Conservation (phyloP, 2,888 invertebrate species). For the Phyllotreta striolata region DNA sequence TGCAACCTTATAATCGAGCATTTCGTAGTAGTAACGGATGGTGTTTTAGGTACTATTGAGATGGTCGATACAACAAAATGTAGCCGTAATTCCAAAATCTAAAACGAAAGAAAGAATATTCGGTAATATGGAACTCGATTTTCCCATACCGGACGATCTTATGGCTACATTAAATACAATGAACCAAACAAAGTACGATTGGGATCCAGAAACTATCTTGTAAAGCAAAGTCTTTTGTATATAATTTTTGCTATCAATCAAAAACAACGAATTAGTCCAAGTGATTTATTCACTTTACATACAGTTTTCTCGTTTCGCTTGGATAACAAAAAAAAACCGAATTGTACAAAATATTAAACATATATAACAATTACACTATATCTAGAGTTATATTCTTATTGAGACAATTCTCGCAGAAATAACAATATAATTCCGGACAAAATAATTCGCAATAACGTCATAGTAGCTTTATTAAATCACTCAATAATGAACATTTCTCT, state of each 20-base stretch:
- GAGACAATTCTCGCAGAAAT: constrained; percentile 20
- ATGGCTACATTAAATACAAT: constrained; percentile 60
- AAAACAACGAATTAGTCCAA: constrained; percentile 20
- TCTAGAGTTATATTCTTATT: constrained; percentile 20
- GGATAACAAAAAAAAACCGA: constrained; percentile 33
- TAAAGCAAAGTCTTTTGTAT: constrained; percentile 48
- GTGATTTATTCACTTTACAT: constrained; percentile 33
- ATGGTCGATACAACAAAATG: constrained; percentile 78
- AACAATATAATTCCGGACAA: constrained; percentile 22
- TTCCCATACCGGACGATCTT: constrained; percentile 65
- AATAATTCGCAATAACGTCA: constrained; percentile 13
- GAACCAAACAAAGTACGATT: constrained; percentile 62
- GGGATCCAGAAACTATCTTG: constrained; percentile 66
- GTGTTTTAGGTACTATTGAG: constrained; percentile 67
- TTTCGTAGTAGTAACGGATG: neutral
- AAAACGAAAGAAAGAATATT: constrained; percentile 66
- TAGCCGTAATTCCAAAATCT: constrained; percentile 76
- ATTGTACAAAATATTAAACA: constrained; percentile 36
- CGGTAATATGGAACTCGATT: constrained; percentile 69
- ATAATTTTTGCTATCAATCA: neutral
- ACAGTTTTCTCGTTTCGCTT: constrained; percentile 28
- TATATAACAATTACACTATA: constrained; percentile 35
- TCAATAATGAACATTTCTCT: constrained; percentile 19
- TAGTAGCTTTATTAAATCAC: constrained; percentile 22
- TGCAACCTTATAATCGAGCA: neutral